Percentiles rank a stretch among this genome's conserved stretches.
These are phyloP conservation scores for Hydrochoerus hydrochaeris DNA, from an alignment of 2,113 vertebrate species.

Conservation along the genomic window DNA sequence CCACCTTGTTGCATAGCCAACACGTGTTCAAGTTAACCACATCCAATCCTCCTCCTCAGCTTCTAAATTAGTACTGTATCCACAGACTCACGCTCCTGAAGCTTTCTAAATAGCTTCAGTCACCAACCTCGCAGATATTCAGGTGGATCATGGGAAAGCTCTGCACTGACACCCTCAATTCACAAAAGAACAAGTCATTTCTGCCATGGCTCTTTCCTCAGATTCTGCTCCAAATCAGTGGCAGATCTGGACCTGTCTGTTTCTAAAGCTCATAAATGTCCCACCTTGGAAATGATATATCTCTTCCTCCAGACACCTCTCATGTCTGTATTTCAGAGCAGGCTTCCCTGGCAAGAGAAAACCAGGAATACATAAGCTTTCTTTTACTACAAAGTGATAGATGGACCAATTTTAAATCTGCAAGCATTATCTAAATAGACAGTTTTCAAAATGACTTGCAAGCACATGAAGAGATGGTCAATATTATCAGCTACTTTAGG, in stretches of 20 bases:
- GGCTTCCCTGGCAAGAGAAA: background rate
- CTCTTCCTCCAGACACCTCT: background rate
- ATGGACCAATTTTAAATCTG: background rate
- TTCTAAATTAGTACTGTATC: background rate
- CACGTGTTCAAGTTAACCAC: background rate
- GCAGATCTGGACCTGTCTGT: background rate
- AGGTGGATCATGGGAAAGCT: background rate
- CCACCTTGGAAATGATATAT: background rate
- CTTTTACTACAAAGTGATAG: conserved; percentile 34
- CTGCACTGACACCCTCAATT: background rate
- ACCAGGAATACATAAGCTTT: background rate
- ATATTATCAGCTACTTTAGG: background rate
- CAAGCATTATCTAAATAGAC: background rate
- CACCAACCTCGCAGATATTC: background rate
- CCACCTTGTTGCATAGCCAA: background rate
- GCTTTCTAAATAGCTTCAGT: background rate
- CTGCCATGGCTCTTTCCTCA: background rate
- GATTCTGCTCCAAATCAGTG: background rate
- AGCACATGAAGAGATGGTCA: background rate
- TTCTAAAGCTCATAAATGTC: background rate
- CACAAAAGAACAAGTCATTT: background rate
- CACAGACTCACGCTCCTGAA: background rate
- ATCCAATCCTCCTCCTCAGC: background rate
- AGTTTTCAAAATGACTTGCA: background rate
- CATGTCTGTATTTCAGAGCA: background rate